Conservation (phyloP, 2,113 vertebrate genomes). For the Cervus canadensis region DNA sequence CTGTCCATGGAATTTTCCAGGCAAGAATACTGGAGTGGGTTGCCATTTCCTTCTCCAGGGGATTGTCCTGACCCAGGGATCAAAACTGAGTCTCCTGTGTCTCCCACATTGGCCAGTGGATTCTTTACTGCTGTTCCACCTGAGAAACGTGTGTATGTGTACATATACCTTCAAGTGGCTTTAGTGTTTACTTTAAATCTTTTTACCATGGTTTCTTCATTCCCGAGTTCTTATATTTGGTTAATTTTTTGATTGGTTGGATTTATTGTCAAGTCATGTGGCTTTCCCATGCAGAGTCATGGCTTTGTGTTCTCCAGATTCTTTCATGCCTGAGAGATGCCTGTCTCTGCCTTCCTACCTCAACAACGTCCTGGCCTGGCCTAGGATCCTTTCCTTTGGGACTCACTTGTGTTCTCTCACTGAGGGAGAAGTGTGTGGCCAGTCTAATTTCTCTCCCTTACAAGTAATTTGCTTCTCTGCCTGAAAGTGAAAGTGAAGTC, state of each 20-base stretch:
- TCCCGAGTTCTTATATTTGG: background rate
- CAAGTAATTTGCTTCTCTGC: background rate
- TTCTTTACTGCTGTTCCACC: background rate
- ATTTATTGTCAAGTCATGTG: background rate
- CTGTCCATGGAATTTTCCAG: background rate
- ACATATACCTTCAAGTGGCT: background rate
- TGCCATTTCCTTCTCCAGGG: background rate
- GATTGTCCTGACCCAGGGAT: background rate
- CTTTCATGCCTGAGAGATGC: background rate
- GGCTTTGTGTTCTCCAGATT: background rate
- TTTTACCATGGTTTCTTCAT: background rate
- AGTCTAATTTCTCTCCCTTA: background rate
- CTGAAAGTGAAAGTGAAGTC: background rate
- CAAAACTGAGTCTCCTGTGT: background rate
- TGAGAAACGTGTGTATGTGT: background rate
- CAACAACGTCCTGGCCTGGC: background rate
- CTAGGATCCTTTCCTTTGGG: background rate
- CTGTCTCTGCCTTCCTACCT: background rate
- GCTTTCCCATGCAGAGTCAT: background rate
- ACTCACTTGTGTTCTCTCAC: background rate
- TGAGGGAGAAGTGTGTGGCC: background rate
- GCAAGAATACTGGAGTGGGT: background rate
- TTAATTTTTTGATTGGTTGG: background rate
- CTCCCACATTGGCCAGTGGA: background rate
- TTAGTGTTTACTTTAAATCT: background rate